Conservation (phyloP, 2,797 vertebrate genomes). For the Epinephelus awoara region DNA sequence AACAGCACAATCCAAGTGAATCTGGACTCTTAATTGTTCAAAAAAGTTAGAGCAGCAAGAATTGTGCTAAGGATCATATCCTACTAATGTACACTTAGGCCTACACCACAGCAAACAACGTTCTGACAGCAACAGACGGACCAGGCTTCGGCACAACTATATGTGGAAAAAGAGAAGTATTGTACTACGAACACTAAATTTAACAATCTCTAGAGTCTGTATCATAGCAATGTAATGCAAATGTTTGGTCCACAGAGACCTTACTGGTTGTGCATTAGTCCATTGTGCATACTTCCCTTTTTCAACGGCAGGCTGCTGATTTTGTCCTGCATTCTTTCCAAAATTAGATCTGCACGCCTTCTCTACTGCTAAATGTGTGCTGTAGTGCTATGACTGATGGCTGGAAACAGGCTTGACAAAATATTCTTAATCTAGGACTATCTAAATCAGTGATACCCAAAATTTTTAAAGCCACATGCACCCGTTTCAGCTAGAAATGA, state of each 20-base stretch:
- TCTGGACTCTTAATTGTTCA: not conserved
- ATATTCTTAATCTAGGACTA: not conserved
- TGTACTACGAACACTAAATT: not conserved
- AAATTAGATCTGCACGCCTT: not conserved
- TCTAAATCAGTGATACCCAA: not conserved
- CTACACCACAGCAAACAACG: not conserved
- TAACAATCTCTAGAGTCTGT: not conserved
- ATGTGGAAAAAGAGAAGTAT: not conserved
- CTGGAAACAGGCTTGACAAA: not conserved
- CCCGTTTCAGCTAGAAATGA: not conserved
- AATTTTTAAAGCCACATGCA: not conserved
- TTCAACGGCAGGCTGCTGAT: not conserved
- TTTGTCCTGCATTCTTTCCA: not conserved
- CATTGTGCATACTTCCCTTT: not conserved
- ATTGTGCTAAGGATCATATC: not conserved
- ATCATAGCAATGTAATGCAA: not conserved
- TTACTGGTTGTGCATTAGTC: not conserved
- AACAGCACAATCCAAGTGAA: not conserved
- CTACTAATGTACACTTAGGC: not conserved
- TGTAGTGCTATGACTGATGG: not conserved
- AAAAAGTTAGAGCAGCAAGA: not conserved
- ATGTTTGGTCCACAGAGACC: not conserved
- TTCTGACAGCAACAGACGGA: not conserved
- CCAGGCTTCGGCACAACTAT: not conserved
- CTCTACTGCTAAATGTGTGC: not conserved